Base-by-base conservation (phyloP, 1,140 invertebrate genomes). In the Lycorma delicatula region DNA sequence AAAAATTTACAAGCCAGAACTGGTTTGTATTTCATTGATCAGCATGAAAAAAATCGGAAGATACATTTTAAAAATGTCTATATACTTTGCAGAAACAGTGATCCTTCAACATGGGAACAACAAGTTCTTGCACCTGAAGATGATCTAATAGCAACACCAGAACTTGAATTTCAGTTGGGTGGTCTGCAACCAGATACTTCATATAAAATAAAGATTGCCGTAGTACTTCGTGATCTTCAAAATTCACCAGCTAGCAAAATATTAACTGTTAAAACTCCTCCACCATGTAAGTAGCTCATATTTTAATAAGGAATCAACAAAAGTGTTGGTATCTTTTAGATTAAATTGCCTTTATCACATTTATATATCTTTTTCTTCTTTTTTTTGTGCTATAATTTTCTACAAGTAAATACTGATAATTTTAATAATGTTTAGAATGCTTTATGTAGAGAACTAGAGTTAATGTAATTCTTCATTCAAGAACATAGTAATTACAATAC, bases 121-220 rank as follows among this genome's bases (percentile, higher is more conserved):
- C 86, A 92, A 77, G 82, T 89, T 12, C 91, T 92, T 67, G 86
- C 88, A 0, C 86, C 87, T n/a, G 84, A 83, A 16, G 82, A 86
- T 60, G 88, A 87, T 68, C 66, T 93, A 0, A 87, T 94, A 50
- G 86, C 87, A 2, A 91, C 87, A 4, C 81, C 84, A 9, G 85
- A 90, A 54, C 73, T 93, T 54, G 89, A 93, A 67, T 91, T 93
- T 69, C 81, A 90, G 62, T 67, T 93, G 16, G 77, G 80, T 11
- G 81, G 79, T 22, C 70, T 94, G n/a, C 78, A 84, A 65, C 82
- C 91, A 0, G 81, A 86, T 44, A 91, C 88, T 0, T 77, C 82
- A 23, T 94, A 94, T 67, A 86, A 83, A 68, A 80, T 92, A 2
- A 83, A 87, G 70, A 87, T 90, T 1, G 83, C 83, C 13, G 77